phyloP scores from a whole-genome alignment of 2,113 vertebrate species.

The Mellivora capensis region DNA sequence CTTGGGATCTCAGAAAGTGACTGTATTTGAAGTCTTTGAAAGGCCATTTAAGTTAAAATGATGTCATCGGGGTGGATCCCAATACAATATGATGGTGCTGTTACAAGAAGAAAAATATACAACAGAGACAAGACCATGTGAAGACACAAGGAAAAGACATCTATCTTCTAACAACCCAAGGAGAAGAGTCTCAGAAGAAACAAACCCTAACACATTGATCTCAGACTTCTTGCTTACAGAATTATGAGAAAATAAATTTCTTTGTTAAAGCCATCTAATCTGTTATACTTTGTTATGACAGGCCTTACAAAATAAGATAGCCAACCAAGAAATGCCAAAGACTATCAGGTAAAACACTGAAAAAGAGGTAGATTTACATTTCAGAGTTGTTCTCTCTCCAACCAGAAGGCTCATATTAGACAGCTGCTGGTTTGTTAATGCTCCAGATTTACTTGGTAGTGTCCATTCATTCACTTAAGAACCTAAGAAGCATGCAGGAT shows the following conservation, averaged over 20 bases:
- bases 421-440: neutral
- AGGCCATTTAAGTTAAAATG: neutral
- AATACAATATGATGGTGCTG: neutral
- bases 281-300: neutral
- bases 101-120: neutral
- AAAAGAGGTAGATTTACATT: neutral
- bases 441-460: neutral
- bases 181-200: neutral
- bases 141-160: neutral
- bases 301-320: neutral
- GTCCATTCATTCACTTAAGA: neutral
- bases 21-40: neutral
- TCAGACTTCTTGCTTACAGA: neutral
- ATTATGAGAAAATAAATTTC: neutral
- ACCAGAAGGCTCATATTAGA: neutral
- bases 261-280: neutral
- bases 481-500: neutral
- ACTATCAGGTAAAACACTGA: neutral
- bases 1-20: neutral
- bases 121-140: neutral
- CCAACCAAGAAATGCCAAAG: neutral
- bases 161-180: neutral
- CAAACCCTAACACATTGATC: neutral
- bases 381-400: neutral
- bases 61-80: neutral